phyloP scores from a whole-genome alignment of 2,797 vertebrate genomes.

The Dermochelys coriacea region DNA sequence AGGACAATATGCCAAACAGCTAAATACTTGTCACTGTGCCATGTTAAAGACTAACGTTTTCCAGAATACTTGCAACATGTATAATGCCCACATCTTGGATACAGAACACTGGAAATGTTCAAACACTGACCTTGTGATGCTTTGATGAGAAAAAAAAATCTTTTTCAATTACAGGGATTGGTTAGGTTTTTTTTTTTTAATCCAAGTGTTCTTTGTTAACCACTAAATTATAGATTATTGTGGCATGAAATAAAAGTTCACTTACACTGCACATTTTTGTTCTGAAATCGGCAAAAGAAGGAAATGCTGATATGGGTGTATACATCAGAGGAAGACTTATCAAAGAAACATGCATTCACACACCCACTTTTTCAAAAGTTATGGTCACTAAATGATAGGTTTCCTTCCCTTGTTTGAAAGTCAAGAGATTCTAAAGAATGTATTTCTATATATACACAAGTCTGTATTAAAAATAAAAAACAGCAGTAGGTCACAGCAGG shows the following conservation, averaged over 20 bases:
- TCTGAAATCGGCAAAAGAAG: conserved; percentile 70
- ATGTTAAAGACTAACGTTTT: conserved; percentile 34
- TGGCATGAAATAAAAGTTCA: conserved; percentile 70
- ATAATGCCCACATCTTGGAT: conserved; percentile 54
- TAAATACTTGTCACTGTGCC: conserved; percentile 36
- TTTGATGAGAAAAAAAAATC: conserved; percentile 58
- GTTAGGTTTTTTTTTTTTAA: conserved; percentile 48
- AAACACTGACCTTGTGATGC: conserved; percentile 27
- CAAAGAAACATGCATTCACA: conserved; percentile 64
- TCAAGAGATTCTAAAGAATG: conserved; percentile 39
- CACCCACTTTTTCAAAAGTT: conserved; percentile 65
- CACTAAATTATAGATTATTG: conserved; percentile 71
- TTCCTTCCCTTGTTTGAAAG: conserved; percentile 68
- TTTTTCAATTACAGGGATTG: conserved; percentile 49
- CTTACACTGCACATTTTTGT: conserved; percentile 71
- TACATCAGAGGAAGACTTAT: conserved; percentile 69
- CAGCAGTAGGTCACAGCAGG: background rate
- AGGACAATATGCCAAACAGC: conserved; percentile 30
- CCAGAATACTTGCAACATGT: conserved; percentile 1
- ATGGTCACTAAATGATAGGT: conserved; percentile 67
- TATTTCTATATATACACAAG: conserved; percentile 49
- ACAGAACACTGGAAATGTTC: conserved; percentile 46
- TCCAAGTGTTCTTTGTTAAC: conserved; percentile 65
- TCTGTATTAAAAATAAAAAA: conserved; percentile 39
- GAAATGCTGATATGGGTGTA: conserved; percentile 75